Percentiles rank a stretch among this genome's conserved stretches.
Conservation (phyloP, 2,113 vertebrate species). For the Vulpes ferrilata region DNA sequence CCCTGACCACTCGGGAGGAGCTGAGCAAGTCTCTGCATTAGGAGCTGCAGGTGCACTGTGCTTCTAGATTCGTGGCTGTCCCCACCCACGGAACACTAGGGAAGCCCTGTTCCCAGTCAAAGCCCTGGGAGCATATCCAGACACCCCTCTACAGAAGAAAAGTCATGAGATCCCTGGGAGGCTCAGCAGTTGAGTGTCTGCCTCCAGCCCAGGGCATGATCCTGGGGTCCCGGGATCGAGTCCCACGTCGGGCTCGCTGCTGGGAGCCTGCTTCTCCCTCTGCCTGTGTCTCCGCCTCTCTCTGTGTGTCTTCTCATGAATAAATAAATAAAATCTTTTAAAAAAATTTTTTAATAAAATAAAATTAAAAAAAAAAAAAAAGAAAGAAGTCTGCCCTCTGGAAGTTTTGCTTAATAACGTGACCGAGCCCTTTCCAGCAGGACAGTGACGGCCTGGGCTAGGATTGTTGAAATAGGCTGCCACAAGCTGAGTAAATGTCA, state of each 20-base stretch:
- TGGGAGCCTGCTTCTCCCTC: too few species aligned
- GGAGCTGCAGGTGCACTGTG: neutral
- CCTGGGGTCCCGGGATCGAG: too few species aligned
- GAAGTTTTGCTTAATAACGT: neutral
- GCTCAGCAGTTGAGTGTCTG: too few species aligned
- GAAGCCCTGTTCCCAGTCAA: neutral
- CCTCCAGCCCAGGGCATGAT: too few species aligned
- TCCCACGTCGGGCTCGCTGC: too few species aligned
- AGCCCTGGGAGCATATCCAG: neutral
- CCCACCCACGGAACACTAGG: neutral
- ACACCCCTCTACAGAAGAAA: neutral
- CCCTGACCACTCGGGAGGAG: neutral
- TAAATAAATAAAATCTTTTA: too few species aligned
- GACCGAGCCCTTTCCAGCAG: neutral
- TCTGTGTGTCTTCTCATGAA: too few species aligned
- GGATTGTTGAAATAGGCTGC: neutral
- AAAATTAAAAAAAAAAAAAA: too few species aligned
- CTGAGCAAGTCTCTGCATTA: too few species aligned
- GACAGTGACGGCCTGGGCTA: neutral
- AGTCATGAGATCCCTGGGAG: too few species aligned
- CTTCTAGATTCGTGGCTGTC: neutral
- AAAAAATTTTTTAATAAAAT: too few species aligned
- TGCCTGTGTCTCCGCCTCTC: too few species aligned
- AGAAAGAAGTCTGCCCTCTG: rapidly evolving
- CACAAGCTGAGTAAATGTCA: neutral